phyloP scores from a whole-genome alignment of 2,888 invertebrate species.

The Buathra laborator region DNA sequence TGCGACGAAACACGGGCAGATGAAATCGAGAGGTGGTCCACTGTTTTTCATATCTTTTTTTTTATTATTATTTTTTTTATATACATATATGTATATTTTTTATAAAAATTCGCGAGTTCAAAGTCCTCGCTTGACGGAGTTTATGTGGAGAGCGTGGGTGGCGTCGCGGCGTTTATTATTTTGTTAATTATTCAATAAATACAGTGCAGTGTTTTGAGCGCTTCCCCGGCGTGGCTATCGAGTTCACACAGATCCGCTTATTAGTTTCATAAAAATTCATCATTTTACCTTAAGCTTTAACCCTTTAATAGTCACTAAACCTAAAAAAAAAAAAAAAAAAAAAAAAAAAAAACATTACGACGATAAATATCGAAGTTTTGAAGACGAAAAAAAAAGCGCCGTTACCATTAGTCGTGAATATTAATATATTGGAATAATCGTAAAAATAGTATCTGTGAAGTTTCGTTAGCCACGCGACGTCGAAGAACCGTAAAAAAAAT shows the following conservation, averaged over 20 bases:
- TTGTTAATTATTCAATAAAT: conserved; percentile 37
- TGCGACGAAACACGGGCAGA: conserved; percentile 32
- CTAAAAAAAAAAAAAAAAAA: not conserved
- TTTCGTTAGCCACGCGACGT: conserved; percentile 29
- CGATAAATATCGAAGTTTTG: not conserved
- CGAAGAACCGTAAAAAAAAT: conserved; percentile 25
- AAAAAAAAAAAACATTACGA: not conserved
- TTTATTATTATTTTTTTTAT: conserved; percentile 22
- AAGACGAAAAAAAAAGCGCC: not conserved
- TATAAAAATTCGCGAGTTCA: conserved; percentile 21
- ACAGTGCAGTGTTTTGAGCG: conserved; percentile 81
- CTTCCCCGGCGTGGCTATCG: conserved; percentile 68
- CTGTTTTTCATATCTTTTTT: conserved; percentile 71
- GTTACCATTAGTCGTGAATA: no score
- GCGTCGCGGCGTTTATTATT: conserved; percentile 58
- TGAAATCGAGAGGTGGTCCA: conserved; percentile 78
- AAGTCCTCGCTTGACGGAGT: conserved; percentile 42
- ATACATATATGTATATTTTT: conserved; percentile 26
- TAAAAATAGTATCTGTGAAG: conserved; percentile 15
- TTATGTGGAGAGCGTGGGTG: conserved; percentile 57
- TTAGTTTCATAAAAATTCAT: not conserved
- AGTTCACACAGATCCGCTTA: conserved; percentile 36
- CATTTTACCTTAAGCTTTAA: not conserved
- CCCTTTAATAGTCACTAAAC: not conserved
- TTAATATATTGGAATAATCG: not conserved